Conservation (phyloP, 2,113 vertebrate species). For the Mystacornis crossleyi region DNA sequence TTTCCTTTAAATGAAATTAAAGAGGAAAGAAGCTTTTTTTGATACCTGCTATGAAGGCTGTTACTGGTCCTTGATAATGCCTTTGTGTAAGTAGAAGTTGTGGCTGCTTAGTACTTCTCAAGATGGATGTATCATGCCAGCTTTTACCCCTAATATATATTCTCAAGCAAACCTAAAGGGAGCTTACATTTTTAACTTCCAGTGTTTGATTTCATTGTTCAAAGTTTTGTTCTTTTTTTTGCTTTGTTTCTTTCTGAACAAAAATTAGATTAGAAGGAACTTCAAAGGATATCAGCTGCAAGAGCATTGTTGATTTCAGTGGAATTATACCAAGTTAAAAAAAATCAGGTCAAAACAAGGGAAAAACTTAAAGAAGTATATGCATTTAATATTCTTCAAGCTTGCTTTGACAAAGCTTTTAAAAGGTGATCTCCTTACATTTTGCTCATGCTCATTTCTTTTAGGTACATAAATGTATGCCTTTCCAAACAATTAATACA, state of each 20-base stretch:
- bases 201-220: constrained; percentile 26
- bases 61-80: neutral
- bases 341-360: neutral
- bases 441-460: constrained; percentile 38
- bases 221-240: neutral
- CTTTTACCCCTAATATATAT: constrained; percentile 9
- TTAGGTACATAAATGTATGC: neutral
- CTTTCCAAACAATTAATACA: constrained; percentile 24
- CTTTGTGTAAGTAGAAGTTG: neutral
- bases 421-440: constrained; percentile 49
- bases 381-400: constrained; percentile 43
- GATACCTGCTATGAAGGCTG: neutral
- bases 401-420: constrained; percentile 54
- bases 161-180: neutral
- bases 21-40: neutral
- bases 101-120: neutral
- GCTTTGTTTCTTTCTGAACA: neutral
- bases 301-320: neutral
- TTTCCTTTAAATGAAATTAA: neutral
- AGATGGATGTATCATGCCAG: neutral
- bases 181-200: neutral
- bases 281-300: neutral
- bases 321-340: neutral
- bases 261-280: constrained; percentile 20
- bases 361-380: neutral